These are phyloP conservation scores for Babyrousa celebensis DNA, from an alignment of 2,797 vertebrate species.

Conservation along the genomic window DNA sequence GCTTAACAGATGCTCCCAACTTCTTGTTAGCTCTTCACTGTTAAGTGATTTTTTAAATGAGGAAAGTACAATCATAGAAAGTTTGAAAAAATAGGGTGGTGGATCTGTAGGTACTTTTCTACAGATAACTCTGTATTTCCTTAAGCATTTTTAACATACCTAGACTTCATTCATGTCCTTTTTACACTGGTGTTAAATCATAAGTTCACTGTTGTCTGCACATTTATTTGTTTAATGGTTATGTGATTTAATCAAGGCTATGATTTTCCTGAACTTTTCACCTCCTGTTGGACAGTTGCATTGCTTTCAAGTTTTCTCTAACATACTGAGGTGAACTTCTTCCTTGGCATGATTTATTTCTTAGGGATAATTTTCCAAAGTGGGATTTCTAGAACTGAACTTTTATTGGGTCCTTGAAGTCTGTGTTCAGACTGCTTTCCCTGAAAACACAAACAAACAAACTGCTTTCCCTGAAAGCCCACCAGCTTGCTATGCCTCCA, in stretches of 20 bases:
- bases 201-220: neutral
- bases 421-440: neutral
- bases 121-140: neutral
- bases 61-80: neutral
- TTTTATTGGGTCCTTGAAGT: neutral
- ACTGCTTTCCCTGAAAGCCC: neutral
- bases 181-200: neutral
- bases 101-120: neutral
- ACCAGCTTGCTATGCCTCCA: neutral
- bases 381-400: neutral
- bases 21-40: neutral
- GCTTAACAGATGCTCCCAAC: neutral
- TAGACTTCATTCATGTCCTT: neutral
- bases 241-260: neutral
- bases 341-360: neutral
- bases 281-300: neutral
- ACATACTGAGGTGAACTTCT: neutral
- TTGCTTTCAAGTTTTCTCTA: neutral
- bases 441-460: neutral
- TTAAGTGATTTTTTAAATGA: neutral
- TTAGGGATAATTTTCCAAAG: neutral
- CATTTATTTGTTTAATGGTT: neutral
- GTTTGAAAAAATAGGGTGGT: neutral
- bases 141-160: constrained; percentile 8
- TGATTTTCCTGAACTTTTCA: neutral